These are phyloP conservation scores for Meteorus colon DNA, from an alignment of 2,888 invertebrate species.

Conservation along the genomic window DNA sequence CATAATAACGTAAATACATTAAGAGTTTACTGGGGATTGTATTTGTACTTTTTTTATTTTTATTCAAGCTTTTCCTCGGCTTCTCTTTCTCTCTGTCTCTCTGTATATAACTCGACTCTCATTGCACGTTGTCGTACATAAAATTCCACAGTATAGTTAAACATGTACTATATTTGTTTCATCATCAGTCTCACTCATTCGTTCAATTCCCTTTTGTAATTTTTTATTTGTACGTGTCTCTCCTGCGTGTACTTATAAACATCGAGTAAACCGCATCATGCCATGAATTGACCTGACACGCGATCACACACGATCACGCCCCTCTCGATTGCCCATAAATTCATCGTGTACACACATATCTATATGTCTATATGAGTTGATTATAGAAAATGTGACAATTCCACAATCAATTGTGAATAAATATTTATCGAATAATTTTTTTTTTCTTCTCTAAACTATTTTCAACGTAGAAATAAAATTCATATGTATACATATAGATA, in stretches of 20 bases:
- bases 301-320: constrained; percentile 23
- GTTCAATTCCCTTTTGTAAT: not conserved
- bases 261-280: constrained; percentile 26
- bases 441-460: not conserved
- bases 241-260: not conserved
- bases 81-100: not conserved
- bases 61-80: not conserved
- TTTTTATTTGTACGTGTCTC: not conserved
- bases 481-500: not conserved
- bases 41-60: not conserved
- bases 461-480: not conserved
- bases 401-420: constrained; percentile 18
- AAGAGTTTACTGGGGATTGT: not conserved
- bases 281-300: constrained; percentile 26
- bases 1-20: constrained; percentile 25
- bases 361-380: not conserved
- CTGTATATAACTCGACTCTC: not conserved
- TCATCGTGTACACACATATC: not conserved
- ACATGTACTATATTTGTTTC: not conserved
- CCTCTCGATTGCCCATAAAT: constrained; percentile 1
- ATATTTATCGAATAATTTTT: constrained; percentile 26
- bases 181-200: not conserved
- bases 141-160: constrained; percentile 3
- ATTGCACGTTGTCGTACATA: not conserved
- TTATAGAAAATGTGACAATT: constrained; percentile 4